Base-by-base conservation (phyloP, 1,140 invertebrate genomes). In the Eufriesea mexicana region DNA sequence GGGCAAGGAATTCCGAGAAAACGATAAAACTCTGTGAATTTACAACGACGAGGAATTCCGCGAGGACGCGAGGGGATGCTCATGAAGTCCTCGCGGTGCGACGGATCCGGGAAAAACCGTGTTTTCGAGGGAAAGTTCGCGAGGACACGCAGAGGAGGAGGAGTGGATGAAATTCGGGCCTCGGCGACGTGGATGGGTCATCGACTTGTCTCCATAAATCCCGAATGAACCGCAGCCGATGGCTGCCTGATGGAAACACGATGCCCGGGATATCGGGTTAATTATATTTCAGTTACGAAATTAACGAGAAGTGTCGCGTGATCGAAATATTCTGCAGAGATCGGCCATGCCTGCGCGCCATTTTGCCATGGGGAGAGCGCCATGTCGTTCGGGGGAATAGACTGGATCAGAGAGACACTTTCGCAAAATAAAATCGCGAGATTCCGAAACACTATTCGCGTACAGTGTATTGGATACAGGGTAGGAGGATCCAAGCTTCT, bases 21-120 rank as follows among this genome's bases (percentile, higher is more conserved):
- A 42, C 76, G 76, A 68, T 47, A 64, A 73, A 80, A 49, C 78
- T 80, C 57, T 57, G 7, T 8, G 78, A 73, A 80, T 79, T 79
- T 79, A 59, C 68, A 72, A 47, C 54, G 28, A 25, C 25, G 42
- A 2, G 77, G 45, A 72, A 62, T 42, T 47, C 57, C 78, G 7
- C 23, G n/a, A 9, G 47, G 57, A 35, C 18, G 25, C 42, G 55
- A n/a, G 47, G 47, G 54, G 62, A 79, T 57, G n/a, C 47, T 79
- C 78, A n/a, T 79, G 62, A 79, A 62, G 51, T 42, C 18, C 7
- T 14, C 57, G 28, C 57, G 10, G 62, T 42, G 14, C 61, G 77
- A 71, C 77, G 55, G 61, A 79, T 25, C 14, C 35, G 9, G n/a
- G 42, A 20, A 4, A 57, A 73, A 45, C 9, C 28, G 35, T 73